Evolutionary conservation across 2,888 invertebrate genomes (phyloP), one percentile per base, ranked within the genome.

Genomic region (Agrotis segetum): DNA sequence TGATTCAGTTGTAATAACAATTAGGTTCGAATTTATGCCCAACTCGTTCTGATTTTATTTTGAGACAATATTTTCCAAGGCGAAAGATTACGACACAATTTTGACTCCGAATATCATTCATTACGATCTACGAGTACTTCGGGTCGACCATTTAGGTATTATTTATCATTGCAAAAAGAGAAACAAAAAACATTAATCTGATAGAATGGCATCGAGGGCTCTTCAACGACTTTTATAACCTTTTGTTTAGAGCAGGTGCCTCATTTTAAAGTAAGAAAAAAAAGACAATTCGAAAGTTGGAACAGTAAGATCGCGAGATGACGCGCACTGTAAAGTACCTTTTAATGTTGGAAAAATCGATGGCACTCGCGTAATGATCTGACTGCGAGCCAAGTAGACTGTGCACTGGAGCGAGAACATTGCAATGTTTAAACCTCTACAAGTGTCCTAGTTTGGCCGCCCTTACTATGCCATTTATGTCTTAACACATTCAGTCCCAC

Each of bases 311-410:
- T 50, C 24, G 11, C 55, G 14, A 65, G 52, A 64, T 73, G 74
- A 67, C 53, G 55, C 24, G 52, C 29, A 47, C 40, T 81, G 52
- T 40, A 59, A 58, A 69, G 50, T 69, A 63, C 67, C 52, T 74
- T 74, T 75, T 47, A 69, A 70, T 19, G 64, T 61, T 55, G 61
- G 65, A 71, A 72, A 71, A 85, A 85, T 85, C 80, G 70, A 80
- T 82, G 52, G 46, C 49, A 60, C 60, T 68, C 81, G 61, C 69
- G 73, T 87, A 84, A 84, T 72, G 74, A 73, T 59, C 72, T 84
- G 84, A 86, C 84, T 71, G 64, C 68, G 75, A 63, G 87, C 85
- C 86, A 87, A 85, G 60, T 77, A 71, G 67, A 71, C 76, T 68
- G 79, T 83, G 77, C 74, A 76, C 65, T 73, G 29, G 59, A 65